phyloP scores from a whole-genome alignment of 2,113 vertebrate species.

The Brienomyrus brachyistius region DNA sequence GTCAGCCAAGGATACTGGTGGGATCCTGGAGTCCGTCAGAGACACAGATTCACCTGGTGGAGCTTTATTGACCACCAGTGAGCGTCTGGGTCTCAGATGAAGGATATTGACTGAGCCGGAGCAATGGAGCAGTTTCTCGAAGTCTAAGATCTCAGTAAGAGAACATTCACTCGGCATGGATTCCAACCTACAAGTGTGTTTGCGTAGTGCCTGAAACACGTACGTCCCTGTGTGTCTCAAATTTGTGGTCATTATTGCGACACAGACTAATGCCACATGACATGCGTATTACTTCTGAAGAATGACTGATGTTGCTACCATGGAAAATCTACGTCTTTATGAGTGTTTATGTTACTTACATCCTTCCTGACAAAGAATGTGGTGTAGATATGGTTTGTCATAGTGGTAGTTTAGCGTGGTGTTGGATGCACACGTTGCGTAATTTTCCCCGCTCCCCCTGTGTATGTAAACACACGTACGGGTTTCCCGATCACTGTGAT shows the following conservation, averaged over 20 bases:
- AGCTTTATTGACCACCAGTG: background rate
- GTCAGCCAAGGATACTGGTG: background rate
- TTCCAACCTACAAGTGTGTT: background rate
- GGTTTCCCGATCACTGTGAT: background rate
- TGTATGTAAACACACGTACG: background rate
- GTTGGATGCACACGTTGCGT: background rate
- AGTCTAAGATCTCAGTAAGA: background rate
- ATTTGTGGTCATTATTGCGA: background rate
- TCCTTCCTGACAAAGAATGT: background rate
- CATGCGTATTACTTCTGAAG: background rate
- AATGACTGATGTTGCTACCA: background rate
- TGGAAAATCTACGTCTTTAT: background rate
- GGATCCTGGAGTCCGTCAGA: background rate
- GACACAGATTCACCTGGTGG: background rate
- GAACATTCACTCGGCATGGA: background rate
- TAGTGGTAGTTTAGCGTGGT: background rate
- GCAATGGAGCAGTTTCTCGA: background rate
- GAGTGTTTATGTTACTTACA: background rate
- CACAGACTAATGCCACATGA: background rate
- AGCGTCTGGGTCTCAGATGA: background rate
- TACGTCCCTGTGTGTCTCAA: background rate
- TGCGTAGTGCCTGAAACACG: background rate
- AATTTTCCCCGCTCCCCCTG: background rate
- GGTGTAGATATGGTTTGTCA: background rate
- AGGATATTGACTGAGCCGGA: background rate